A percentile compares a stretch with the other conserved stretches of the same genome.
phyloP scores from a whole-genome alignment of 2,797 vertebrate species.

The Gallinago nigripennis region DNA sequence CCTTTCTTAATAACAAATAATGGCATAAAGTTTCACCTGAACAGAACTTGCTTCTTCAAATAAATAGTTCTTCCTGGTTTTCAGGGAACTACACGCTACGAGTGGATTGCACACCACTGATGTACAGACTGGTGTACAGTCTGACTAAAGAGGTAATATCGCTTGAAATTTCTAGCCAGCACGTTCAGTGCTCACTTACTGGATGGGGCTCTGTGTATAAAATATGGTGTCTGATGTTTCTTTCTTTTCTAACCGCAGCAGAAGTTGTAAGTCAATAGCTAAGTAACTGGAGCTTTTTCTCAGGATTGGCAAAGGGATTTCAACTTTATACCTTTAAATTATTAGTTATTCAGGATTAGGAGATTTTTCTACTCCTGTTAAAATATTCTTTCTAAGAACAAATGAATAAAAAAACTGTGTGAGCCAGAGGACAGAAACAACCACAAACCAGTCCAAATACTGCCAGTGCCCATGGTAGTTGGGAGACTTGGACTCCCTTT shows the following conservation, averaged over 20 bases:
- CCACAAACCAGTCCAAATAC: background rate
- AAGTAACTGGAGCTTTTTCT: background rate
- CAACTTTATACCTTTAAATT: background rate
- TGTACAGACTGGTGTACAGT: slow-evolving; percentile 88
- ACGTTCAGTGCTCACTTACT: background rate
- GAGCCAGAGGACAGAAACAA: background rate
- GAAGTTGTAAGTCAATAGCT: background rate
- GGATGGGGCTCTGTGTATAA: background rate
- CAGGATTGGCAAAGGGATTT: background rate
- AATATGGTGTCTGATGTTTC: background rate
- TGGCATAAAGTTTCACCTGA: background rate
- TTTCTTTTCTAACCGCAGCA: background rate
- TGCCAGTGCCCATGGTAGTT: background rate
- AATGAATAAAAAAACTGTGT: background rate
- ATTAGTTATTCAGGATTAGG: background rate
- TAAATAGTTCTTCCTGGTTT: background rate
- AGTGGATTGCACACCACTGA: slow-evolving; percentile 91
- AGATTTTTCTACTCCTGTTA: background rate
- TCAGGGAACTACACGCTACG: slow-evolving; percentile 94
- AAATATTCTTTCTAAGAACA: background rate
- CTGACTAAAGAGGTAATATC: slow-evolving; percentile 89
- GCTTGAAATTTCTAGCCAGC: background rate
- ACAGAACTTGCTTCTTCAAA: background rate
- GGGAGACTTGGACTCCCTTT: background rate
- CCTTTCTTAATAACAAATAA: background rate